Evolutionary conservation across 1,140 invertebrate genomes (phyloP).

Genomic region (Acromyrmex echinatior): DNA sequence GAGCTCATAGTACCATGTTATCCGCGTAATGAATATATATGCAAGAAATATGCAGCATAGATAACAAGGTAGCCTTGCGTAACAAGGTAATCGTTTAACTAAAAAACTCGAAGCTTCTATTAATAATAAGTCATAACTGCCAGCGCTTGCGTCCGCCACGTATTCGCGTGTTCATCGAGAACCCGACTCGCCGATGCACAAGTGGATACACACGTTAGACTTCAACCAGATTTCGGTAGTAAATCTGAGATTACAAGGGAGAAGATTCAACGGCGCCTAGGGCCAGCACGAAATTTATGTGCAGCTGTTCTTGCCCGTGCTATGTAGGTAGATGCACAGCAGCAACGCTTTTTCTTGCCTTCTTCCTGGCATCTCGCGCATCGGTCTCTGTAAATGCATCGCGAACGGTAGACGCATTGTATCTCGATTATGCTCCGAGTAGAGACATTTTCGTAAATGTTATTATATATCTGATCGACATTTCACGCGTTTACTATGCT

Average conservation of each 20-base stretch:
- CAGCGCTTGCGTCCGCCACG: neutral
- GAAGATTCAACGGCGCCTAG: conserved; percentile 68
- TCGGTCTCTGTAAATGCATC: conserved; percentile 66
- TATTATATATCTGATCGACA: conserved; percentile 43
- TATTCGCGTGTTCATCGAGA: conserved; percentile 4
- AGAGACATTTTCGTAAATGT: conserved; percentile 21
- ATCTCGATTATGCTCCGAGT: conserved; percentile 30
- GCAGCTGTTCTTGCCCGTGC: conserved; percentile 61
- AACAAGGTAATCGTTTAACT: conserved; percentile 34
- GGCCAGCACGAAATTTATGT: conserved; percentile 76
- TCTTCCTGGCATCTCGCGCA: conserved; percentile 16
- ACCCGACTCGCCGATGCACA: conserved; percentile 62
- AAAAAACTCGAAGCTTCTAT: conserved; percentile 47
- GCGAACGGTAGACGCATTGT: conserved; percentile 59
- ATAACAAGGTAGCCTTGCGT: conserved; percentile 26
- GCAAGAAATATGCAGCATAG: conserved; percentile 28
- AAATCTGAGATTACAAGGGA: conserved; percentile 76
- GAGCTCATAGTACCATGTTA: conserved; percentile 31
- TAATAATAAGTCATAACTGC: conserved; percentile 48
- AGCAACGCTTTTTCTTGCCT: conserved; percentile 30
- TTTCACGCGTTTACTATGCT: neutral
- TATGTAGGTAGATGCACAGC: conserved; percentile 54
- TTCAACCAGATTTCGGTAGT: conserved; percentile 74
- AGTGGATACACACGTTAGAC: conserved; percentile 67
- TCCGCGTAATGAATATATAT: conserved; percentile 61